A percentile compares a stretch with the other conserved stretches of the same genome.
phyloP scores from a whole-genome alignment of 1,140 invertebrate species.

The Drosophila elegans region DNA sequence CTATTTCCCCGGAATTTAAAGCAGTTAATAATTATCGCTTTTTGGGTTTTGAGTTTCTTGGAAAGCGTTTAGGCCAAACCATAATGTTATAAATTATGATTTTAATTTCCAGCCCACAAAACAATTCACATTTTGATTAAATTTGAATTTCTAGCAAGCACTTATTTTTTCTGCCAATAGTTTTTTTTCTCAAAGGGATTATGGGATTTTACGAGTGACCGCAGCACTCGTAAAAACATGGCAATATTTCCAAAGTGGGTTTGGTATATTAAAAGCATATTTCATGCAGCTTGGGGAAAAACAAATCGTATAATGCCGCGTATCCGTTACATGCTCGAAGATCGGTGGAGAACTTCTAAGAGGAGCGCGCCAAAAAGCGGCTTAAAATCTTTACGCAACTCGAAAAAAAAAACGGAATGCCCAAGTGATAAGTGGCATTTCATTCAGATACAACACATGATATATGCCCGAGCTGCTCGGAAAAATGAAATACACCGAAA shows the following conservation, averaged over 20 bases:
- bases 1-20: conserved; percentile 5
- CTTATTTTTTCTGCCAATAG: neutral
- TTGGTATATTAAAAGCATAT: conserved; percentile 20
- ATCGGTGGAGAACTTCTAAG: conserved; percentile 44
- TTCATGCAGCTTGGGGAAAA: conserved; percentile 22
- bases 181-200: conserved; percentile 2
- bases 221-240: conserved; percentile 3
- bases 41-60: neutral
- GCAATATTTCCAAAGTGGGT: conserved; percentile 16
- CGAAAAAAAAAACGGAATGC: conserved; percentile 49
- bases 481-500: conserved; percentile 57
- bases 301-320: conserved; percentile 61
- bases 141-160: neutral
- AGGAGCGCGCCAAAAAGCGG: conserved; percentile 65
- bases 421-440: conserved; percentile 74
- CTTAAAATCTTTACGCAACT: conserved; percentile 73
- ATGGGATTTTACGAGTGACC: conserved; percentile 6
- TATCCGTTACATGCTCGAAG: conserved; percentile 64
- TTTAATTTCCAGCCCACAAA: too few relatives aligned
- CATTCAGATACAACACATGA: conserved; percentile 72
- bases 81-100: too few relatives aligned
- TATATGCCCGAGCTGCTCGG: conserved; percentile 27
- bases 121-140: neutral
- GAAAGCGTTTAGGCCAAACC: too few relatives aligned
- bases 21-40: neutral